Evolutionary conservation across 1,140 invertebrate genomes (phyloP).

Genomic region (Mesaphorura yosii): DNA sequence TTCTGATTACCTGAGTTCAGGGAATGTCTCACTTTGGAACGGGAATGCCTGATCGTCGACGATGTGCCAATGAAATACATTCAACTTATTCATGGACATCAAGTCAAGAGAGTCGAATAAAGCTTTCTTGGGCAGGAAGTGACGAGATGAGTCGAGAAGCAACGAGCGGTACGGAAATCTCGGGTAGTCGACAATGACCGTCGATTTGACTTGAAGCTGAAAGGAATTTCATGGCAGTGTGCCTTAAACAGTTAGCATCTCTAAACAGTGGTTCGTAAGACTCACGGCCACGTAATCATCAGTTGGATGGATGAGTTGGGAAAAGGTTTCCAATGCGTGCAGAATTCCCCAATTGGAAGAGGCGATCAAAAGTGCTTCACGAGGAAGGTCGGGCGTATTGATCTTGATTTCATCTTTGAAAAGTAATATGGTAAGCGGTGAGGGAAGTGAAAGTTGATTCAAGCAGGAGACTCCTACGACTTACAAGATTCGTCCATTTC

Average conservation of each 20-base stretch:
- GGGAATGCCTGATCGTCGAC: constrained; percentile 86
- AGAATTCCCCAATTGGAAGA: constrained; percentile 29
- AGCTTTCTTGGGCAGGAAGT: constrained; percentile 55
- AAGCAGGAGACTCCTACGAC: constrained; percentile 39
- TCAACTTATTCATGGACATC: constrained; percentile 80
- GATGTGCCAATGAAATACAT: constrained; percentile 92
- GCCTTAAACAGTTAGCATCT: constrained; percentile 26
- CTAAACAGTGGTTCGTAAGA: neutral
- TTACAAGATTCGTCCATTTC: constrained; percentile 61
- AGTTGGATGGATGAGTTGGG: constrained; percentile 24
- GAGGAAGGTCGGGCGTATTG: constrained; percentile 35
- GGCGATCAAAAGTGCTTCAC: constrained; percentile 34
- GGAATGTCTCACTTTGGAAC: constrained; percentile 62
- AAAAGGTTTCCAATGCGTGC: constrained; percentile 30
- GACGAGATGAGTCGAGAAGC: constrained; percentile 68
- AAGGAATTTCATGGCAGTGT: constrained; percentile 33
- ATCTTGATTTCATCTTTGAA: constrained; percentile 40
- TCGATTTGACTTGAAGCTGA: constrained; percentile 39
- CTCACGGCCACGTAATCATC: constrained; percentile 26
- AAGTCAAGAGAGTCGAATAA: constrained; percentile 59
- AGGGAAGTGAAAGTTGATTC: constrained; percentile 29
- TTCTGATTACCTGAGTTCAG: constrained; percentile 49
- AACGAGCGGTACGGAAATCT: constrained; percentile 62
- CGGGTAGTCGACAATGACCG: constrained; percentile 56
- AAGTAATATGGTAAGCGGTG: constrained; percentile 35